These are phyloP conservation scores for Zophobas atratus DNA, from an alignment of 1,140 invertebrate species.

Conservation along the genomic window DNA sequence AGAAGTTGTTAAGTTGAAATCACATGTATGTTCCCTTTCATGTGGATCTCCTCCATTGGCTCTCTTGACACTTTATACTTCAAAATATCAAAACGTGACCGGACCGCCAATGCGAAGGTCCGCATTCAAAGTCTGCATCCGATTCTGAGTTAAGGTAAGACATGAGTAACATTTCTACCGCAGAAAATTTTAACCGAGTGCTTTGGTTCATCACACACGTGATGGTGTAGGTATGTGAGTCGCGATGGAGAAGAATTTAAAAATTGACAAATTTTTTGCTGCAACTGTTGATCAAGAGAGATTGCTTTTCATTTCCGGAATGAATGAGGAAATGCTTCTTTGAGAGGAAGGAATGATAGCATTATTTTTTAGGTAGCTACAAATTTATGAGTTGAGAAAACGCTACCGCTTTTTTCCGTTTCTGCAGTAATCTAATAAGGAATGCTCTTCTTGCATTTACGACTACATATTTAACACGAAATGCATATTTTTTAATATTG, in stretches of 20 bases:
- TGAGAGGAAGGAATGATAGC: neutral
- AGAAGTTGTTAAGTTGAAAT: conserved; percentile 4
- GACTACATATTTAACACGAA: too few species aligned
- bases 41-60: neutral
- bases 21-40: neutral
- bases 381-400: too few species aligned
- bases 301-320: conserved; percentile 1
- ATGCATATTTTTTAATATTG: too few species aligned
- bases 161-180: conserved; percentile 4
- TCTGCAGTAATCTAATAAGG: too few species aligned
- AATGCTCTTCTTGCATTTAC: too few species aligned
- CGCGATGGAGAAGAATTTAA: neutral
- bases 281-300: neutral
- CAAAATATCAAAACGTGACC: conserved; percentile 11
- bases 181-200: neutral
- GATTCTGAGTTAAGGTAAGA: conserved; percentile 1
- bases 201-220: neutral
- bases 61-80: conserved; percentile 13
- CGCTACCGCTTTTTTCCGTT: too few species aligned
- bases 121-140: conserved; percentile 1
- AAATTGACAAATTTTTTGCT: neutral
- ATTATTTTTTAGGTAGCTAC: too few species aligned
- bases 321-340: neutral
- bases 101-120: neutral
- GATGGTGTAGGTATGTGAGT: neutral